Evolutionary conservation across 2,888 invertebrate species (phyloP).

Genomic region (Eristalis pertinax): DNA sequence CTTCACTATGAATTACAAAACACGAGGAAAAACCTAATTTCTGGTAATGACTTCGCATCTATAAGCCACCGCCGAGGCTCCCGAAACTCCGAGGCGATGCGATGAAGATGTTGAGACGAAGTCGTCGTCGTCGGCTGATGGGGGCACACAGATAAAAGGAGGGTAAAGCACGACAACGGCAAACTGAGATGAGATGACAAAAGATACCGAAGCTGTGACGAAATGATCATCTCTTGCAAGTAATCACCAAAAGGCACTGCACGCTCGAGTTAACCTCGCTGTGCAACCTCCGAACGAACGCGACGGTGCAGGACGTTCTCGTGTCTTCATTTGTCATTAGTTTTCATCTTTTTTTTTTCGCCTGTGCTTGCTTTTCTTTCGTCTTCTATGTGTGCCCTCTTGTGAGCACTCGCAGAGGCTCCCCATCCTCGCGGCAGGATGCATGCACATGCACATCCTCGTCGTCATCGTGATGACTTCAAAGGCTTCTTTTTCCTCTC

Average conservation of each 20-base stretch:
- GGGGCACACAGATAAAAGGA: constrained; percentile 13
- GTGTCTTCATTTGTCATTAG: constrained; percentile 36
- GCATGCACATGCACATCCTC: constrained; percentile 49
- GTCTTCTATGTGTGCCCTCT: constrained; percentile 21
- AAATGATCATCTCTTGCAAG: constrained; percentile 27
- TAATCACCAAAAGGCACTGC: constrained; percentile 46
- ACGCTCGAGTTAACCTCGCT: constrained; percentile 65
- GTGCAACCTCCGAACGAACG: constrained; percentile 58
- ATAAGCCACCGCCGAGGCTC: not conserved
- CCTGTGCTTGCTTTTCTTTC: not conserved
- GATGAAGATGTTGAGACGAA: not conserved
- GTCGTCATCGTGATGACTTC: constrained; percentile 63
- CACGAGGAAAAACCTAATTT: constrained; percentile 49
- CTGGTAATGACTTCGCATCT: constrained; percentile 54
- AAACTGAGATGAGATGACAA: constrained; percentile 29
- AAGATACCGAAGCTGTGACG: constrained; percentile 28
- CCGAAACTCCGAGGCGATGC: not conserved
- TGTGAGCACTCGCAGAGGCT: constrained; percentile 50
- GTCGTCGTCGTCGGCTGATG: constrained; percentile 1
- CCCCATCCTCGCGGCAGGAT: constrained; percentile 25
- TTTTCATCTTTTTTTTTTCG: constrained; percentile 45
- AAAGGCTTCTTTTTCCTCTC: constrained; percentile 39
- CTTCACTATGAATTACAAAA: not conserved
- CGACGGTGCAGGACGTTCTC: no score
- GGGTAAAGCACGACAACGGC: not conserved